Conservation (phyloP, 2,797 vertebrate species). For the Xenentodon cancila region DNA sequence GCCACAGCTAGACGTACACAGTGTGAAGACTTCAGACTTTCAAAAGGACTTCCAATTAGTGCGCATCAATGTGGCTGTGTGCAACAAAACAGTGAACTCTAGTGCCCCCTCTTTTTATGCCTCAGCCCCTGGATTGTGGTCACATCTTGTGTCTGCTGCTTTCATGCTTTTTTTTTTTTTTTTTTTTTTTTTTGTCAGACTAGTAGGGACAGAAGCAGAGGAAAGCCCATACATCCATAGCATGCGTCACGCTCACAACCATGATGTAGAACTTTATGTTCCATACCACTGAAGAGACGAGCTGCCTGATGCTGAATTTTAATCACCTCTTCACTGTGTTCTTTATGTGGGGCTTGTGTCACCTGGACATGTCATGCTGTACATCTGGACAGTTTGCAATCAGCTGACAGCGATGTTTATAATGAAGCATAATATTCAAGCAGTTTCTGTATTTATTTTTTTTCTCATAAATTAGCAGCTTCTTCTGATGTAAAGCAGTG, state of each 20-base stretch:
- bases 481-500: slow-evolving; percentile 1
- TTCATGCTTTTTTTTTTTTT: slow-evolving; percentile 4
- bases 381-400: slow-evolving; percentile 10
- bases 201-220: slow-evolving; percentile 11
- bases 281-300: slow-evolving; percentile 52
- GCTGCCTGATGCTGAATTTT: slow-evolving; percentile 59
- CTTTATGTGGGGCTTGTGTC: slow-evolving; percentile 9
- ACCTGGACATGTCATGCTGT: not conserved
- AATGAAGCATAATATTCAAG: not conserved
- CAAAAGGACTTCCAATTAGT: slow-evolving; percentile 50
- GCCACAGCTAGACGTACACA: slow-evolving; percentile 18
- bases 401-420: slow-evolving; percentile 15
- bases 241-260: slow-evolving; percentile 41
- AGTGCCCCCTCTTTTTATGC: not conserved
- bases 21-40: slow-evolving; percentile 44
- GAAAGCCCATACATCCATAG: slow-evolving; percentile 33
- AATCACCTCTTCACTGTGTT: slow-evolving; percentile 48
- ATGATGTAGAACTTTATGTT: slow-evolving; percentile 67
- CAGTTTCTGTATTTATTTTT: not conserved
- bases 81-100: slow-evolving; percentile 32
- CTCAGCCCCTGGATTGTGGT: not conserved
- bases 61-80: slow-evolving; percentile 57
- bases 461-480: not conserved
- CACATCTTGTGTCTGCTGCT: slow-evolving; percentile 34
- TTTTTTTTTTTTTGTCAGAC: slow-evolving; percentile 7